These are phyloP conservation scores for Apoda limacodes DNA, from an alignment of 2,888 invertebrate genomes.

Conservation along the genomic window DNA sequence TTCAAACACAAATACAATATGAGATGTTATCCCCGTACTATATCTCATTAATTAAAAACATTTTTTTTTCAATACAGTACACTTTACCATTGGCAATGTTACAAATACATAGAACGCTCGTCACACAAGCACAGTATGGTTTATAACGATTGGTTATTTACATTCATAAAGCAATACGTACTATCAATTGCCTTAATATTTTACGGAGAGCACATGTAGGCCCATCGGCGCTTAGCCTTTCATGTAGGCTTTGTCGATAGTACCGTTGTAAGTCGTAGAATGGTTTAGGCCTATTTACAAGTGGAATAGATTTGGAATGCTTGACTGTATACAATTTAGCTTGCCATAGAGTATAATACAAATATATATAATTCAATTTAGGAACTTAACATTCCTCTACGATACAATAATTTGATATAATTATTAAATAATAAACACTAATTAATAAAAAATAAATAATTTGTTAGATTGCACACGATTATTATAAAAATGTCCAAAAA, in stretches of 20 bases:
- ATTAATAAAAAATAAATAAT: constrained; percentile 66
- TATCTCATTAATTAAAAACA: constrained; percentile 49
- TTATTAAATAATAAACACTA: constrained; percentile 28
- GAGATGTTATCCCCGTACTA: constrained; percentile 65
- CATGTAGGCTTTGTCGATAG: too few relatives aligned
- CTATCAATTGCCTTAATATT: too few relatives aligned
- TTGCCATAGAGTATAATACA: constrained; percentile 48
- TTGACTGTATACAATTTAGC: constrained; percentile 51
- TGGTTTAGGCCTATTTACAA: constrained; percentile 67
- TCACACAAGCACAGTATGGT: too few relatives aligned
- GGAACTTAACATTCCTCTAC: constrained; percentile 58
- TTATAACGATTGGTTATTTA: constrained; percentile 54
- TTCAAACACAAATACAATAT: constrained; percentile 68
- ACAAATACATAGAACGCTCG: too few relatives aligned
- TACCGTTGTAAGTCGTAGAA: constrained; percentile 51
- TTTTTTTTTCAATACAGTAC: constrained; percentile 49
- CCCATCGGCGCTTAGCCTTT: too few relatives aligned
- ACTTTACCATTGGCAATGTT: too few relatives aligned
- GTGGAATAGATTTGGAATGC: constrained; percentile 68
- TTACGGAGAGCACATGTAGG: too few relatives aligned
- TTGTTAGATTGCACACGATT: constrained; percentile 58
- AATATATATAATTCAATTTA: constrained; percentile 47
- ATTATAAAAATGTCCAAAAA: constrained; percentile 31
- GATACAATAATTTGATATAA: constrained; percentile 25
- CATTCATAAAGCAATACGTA: constrained; percentile 59